Evolutionary conservation across 2,113 vertebrate genomes (phyloP).

Genomic region (Smithornis capensis): DNA sequence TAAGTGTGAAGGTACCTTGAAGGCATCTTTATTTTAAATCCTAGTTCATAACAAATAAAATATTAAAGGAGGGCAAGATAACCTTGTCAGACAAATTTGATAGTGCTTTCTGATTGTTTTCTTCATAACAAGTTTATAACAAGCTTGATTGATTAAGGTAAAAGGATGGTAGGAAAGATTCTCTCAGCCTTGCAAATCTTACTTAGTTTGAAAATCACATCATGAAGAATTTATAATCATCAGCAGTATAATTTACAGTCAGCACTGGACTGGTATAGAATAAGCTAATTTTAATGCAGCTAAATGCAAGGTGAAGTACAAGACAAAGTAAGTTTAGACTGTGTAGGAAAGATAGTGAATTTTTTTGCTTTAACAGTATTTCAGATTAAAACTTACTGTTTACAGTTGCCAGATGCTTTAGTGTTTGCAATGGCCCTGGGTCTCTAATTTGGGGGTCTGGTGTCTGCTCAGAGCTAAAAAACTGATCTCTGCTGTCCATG

Average conservation of each 20-base stretch:
- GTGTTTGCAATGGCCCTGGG: background rate
- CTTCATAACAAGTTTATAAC: background rate
- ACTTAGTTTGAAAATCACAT: background rate
- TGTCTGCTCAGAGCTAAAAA: background rate
- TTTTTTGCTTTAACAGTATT: background rate
- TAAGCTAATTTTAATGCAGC: background rate
- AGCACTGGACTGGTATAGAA: background rate
- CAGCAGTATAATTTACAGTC: background rate
- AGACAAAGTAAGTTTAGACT: background rate
- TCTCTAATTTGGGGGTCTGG: background rate
- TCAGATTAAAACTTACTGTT: background rate
- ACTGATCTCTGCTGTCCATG: rapidly evolving
- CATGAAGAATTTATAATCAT: background rate
- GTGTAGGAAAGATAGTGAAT: background rate
- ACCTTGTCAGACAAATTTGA: constrained; percentile 9
- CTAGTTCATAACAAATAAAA: background rate
- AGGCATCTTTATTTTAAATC: constrained; percentile 4
- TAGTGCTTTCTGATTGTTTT: background rate
- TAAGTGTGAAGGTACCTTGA: background rate
- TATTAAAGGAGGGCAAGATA: background rate
- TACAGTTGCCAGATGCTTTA: background rate
- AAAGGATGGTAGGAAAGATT: constrained; percentile 4
- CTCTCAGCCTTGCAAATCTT: background rate
- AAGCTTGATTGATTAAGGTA: background rate
- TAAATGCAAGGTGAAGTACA: background rate